Percentiles rank a stretch among this genome's conserved stretches.
Conservation (phyloP, 1,140 invertebrate species). For the Neodiprion virginianus region DNA sequence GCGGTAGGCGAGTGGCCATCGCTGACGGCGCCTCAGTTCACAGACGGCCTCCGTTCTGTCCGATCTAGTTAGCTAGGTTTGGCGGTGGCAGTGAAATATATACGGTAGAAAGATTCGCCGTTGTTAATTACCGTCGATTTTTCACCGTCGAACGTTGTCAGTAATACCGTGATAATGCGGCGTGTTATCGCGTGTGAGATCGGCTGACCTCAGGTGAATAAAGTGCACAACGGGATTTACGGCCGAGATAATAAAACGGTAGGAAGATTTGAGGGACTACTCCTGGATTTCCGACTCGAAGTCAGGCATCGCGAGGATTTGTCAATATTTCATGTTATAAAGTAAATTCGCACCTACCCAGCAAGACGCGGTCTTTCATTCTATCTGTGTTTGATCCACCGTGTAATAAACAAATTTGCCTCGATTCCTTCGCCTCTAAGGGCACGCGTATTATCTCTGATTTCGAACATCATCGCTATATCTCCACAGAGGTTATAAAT, state of each 20-base stretch:
- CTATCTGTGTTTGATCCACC: slow-evolving; percentile 22
- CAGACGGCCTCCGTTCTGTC: slow-evolving; percentile 34
- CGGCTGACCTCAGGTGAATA: slow-evolving; percentile 24
- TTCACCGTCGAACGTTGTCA: background rate
- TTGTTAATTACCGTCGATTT: background rate
- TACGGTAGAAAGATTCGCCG: slow-evolving; percentile 11
- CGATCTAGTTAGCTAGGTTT: slow-evolving; percentile 22
- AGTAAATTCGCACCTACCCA: slow-evolving; percentile 32
- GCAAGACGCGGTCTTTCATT: slow-evolving; percentile 28
- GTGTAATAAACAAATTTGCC: no score
- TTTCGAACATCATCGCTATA: no score
- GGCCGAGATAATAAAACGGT: slow-evolving; percentile 7
- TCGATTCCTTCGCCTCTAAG: no score
- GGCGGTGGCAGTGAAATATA: slow-evolving; percentile 17
- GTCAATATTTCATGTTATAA: slow-evolving; percentile 3
- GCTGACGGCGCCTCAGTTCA: slow-evolving; percentile 32
- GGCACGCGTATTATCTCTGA: no score
- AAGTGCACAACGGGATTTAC: background rate
- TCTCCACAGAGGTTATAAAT: no score
- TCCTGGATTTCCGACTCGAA: slow-evolving; percentile 8
- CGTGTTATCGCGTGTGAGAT: slow-evolving; percentile 37
- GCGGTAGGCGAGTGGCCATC: background rate
- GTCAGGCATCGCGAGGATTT: slow-evolving; percentile 14
- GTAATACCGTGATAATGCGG: slow-evolving; percentile 29
- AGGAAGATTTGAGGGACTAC: background rate